Evolutionary conservation across 2,797 vertebrate genomes (phyloP), one percentile per base, ranked within the genome.

Genomic region (Rousettus madagascariensis): DNA sequence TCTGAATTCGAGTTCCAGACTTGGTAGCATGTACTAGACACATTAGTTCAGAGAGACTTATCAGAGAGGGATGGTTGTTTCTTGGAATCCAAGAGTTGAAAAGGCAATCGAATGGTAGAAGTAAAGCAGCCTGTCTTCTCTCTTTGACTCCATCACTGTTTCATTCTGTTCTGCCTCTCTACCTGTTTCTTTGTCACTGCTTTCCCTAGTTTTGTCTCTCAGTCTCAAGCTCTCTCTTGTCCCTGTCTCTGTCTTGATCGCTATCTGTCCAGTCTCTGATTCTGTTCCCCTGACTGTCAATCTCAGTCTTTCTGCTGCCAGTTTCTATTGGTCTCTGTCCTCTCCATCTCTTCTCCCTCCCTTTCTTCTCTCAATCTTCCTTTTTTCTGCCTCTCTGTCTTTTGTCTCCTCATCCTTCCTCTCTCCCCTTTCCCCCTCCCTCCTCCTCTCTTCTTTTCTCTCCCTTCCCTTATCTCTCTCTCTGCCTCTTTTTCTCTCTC

Each of bases 1-100:
- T 65, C 3, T 55, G 74, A 83, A 11, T 95, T 96, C 72, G 74
- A 11, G 30, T 96, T 96, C 41, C 55, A 88, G 68, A 80, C 24
- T 85, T 92, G 36, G 12, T 26, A 74, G 82, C 3, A 36, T 30
- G 28, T 66, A 77, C 49, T 46, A 88, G 41, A 90, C n/a, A 71
- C 13, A 11, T n/a, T 12, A 46, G 16, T 63, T 88, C 55, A 59
- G 57, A 89, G 63, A 91, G 24, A 36, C 82, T 84, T 78, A 59
- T 74, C 65, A 49, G 24, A 90, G 77, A 65, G 49, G 77, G 33
- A 8, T 61, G 41, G 19, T 93, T 72, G 53, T 80, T 78, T 91
- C 75, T 68, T 46, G 55, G 43, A 95, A 78, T 75, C 46, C 13
- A 75, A 57, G 26, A 3, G 33, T 71, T 61, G 33, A 55, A 75